These are phyloP conservation scores for Leptinotarsa undecemlineata DNA, from an alignment of 1,140 invertebrate genomes.

Conservation along the genomic window DNA sequence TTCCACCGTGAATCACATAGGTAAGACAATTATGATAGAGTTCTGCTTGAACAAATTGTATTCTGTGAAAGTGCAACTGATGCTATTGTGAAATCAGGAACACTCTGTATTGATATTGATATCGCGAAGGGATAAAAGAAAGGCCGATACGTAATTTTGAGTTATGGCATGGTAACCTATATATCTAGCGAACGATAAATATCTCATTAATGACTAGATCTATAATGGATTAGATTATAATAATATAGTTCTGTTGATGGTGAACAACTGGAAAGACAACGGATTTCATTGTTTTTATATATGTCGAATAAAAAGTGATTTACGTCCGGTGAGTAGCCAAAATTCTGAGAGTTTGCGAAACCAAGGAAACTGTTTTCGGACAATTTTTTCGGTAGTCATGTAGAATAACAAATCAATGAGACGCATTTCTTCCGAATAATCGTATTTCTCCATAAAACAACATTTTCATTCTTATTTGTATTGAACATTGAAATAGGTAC, in stretches of 20 bases:
- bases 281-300: no score
- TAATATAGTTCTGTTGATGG: background rate
- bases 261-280: no score
- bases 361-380: no score
- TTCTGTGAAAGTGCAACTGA: slow-evolving; percentile 6
- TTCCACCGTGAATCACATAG: slow-evolving; percentile 12
- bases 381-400: no score
- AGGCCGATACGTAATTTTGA: background rate
- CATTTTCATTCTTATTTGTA: no score
- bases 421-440: no score
- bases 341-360: no score
- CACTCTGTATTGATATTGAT: slow-evolving; percentile 7
- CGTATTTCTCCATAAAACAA: no score
- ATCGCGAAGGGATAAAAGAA: slow-evolving; percentile 10
- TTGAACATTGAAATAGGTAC: no score
- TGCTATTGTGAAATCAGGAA: slow-evolving; percentile 13
- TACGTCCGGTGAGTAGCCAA: background rate
- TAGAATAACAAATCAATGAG: no score
- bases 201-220: background rate
- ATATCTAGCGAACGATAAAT: background rate
- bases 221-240: background rate
- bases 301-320: background rate
- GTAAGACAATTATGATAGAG: background rate
- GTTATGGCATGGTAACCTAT: slow-evolving; percentile 13
- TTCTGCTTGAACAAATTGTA: background rate